phyloP scores from a whole-genome alignment of 2,113 vertebrate species.

The Hippopotamus amphibius region DNA sequence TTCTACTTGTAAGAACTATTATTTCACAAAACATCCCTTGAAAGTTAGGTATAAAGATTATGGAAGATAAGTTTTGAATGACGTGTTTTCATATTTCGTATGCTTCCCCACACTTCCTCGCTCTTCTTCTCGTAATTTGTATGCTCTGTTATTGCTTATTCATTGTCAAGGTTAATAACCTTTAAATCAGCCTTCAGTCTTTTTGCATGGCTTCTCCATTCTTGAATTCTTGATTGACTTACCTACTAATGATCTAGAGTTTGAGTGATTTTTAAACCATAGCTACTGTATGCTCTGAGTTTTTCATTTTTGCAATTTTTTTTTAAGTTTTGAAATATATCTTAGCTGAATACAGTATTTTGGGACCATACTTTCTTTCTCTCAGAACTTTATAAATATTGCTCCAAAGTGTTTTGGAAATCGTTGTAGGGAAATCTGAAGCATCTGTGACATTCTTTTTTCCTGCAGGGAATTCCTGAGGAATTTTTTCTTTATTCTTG shows the following conservation, averaged over 20 bases:
- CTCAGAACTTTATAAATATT: not conserved
- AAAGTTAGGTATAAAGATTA: not conserved
- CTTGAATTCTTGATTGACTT: not conserved
- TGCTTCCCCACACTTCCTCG: not conserved
- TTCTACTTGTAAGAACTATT: not conserved
- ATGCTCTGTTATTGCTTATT: not conserved
- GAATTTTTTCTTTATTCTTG: not conserved
- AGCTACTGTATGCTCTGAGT: not conserved
- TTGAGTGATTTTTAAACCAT: not conserved
- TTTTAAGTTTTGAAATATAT: not conserved
- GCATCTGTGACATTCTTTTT: not conserved
- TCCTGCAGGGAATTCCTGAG: not conserved
- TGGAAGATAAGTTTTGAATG: not conserved
- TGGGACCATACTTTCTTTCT: not conserved
- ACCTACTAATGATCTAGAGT: not conserved
- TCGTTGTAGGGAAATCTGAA: not conserved
- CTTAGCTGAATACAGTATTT: not conserved
- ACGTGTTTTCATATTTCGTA: not conserved
- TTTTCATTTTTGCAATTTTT: not conserved
- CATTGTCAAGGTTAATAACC: not conserved
- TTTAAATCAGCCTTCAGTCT: not conserved
- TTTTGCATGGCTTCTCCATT: not conserved
- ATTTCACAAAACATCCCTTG: not conserved
- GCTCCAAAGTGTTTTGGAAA: not conserved
- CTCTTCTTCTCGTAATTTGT: not conserved